Evolutionary conservation across 2,797 vertebrate species (phyloP), one percentile per base, ranked within the genome.

Genomic region (Chrysolophus pictus): DNA sequence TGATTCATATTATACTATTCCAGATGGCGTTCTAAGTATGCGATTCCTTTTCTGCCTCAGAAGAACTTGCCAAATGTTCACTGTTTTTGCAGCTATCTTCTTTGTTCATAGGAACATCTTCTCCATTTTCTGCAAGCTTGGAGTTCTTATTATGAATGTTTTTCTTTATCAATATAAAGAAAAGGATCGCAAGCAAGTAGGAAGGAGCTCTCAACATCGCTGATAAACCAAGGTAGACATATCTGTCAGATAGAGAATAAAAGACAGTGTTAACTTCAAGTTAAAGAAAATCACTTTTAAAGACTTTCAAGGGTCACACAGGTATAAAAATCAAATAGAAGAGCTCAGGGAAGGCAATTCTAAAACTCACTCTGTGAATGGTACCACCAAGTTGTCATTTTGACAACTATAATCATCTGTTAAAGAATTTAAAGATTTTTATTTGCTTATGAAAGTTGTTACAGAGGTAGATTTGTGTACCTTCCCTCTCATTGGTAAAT

Each of bases 201-300:
- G 90, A 74, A 86, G 95, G 95, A 37, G 22, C 75, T 94, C 91
- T 95, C 78, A 97, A 59, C 42, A 68, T 64, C 1, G 72, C 72
- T 70, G 26, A 11, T 53, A 97, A 89, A 60, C 96, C 93, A 41
- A 95, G 90, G 93, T 47, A 97, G 74, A 93, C 77, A 62, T 95
- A 79, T 83, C 97, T 97, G 90, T 35, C 29, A 55, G 72, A 81
- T 1, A 65, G 59, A 91, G 47, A 49, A 49, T 49, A 49, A 49
- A 49, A 49, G 47, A 14, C 47, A 49, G 13, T 49, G 23, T 39
- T 39, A 39, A 39, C 8, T 49, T 49, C 47, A 49, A 49, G 47
- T 49, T 10, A 10, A 80, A 89, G 4, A 56, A 84, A 76, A 75
- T n/a, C 0, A 23, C 11, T 80, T 37, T 33, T 10, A 55, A 42